These are phyloP conservation scores for Panonychus citri DNA, from an alignment of 1,140 invertebrate genomes.

Conservation along the genomic window DNA sequence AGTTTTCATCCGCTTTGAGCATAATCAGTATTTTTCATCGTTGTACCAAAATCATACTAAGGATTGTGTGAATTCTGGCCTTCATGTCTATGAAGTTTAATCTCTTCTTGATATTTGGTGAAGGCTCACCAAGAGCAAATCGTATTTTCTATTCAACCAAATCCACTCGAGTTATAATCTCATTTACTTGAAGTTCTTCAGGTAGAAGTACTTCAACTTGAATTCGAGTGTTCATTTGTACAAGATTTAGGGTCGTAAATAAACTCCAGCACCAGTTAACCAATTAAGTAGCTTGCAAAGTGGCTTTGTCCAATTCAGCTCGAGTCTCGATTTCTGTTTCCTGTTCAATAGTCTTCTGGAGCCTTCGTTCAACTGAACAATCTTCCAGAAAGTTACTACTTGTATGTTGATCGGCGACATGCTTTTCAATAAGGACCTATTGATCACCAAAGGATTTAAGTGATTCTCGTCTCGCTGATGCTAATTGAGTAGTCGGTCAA, in stretches of 20 bases:
- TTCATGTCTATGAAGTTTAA: constrained; percentile 35
- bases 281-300: constrained; percentile 66
- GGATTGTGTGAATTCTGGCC: constrained; percentile 83
- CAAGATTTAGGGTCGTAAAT: constrained; percentile 69
- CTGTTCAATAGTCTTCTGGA: constrained; percentile 99
- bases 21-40: too few species aligned
- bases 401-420: constrained; percentile 35
- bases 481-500: constrained; percentile 53
- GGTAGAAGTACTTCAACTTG: too few species aligned
- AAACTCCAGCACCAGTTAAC: constrained; percentile 83
- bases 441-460: constrained; percentile 87
- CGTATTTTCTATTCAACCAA: constrained; percentile 88
- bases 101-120: constrained; percentile 52
- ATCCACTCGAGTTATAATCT: constrained; percentile 86
- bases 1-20: constrained; percentile 39
- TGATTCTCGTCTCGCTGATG: constrained; percentile 78
- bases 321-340: constrained; percentile 65
- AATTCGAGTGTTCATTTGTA: constrained; percentile 91
- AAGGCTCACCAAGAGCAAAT: constrained; percentile 53
- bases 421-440: constrained; percentile 63
- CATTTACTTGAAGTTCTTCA: constrained; percentile 96
- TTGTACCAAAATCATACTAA: constrained; percentile 56
- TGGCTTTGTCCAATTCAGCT: constrained; percentile 54
- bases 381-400: constrained; percentile 61
- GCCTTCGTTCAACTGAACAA: constrained; percentile 91